Percentiles rank a stretch among this genome's conserved stretches.
phyloP scores from a whole-genome alignment of 2,797 vertebrate species.

The Argya squamiceps region DNA sequence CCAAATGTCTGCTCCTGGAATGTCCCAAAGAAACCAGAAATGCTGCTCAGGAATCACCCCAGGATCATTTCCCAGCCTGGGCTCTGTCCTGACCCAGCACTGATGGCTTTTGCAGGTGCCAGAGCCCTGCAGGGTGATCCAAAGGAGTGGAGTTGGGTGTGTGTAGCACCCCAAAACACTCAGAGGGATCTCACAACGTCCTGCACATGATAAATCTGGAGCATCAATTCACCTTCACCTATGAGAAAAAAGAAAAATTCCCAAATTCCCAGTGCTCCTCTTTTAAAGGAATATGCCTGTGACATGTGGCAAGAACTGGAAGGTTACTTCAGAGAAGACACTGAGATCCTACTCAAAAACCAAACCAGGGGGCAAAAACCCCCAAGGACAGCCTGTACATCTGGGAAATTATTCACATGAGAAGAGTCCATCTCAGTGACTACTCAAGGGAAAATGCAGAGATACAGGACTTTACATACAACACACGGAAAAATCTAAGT shows the following conservation, averaged over 20 bases:
- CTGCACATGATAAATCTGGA: background rate
- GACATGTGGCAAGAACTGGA: background rate
- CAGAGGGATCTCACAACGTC: background rate
- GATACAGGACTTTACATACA: background rate
- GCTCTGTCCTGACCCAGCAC: background rate
- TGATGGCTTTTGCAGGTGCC: background rate
- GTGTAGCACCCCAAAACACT: background rate
- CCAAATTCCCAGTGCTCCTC: background rate
- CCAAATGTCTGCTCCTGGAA: background rate
- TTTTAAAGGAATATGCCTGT: background rate
- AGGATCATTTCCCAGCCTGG: background rate
- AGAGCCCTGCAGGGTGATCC: background rate
- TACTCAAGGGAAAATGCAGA: background rate
- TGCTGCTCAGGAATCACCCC: background rate
- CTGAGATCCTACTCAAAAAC: background rate
- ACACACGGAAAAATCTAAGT: background rate
- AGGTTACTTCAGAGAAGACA: background rate
- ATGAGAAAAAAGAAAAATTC: background rate
- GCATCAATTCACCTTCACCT: background rate
- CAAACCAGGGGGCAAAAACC: background rate
- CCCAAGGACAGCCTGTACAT: background rate
- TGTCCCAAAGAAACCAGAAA: background rate
- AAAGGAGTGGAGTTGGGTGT: background rate
- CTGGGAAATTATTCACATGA: background rate
- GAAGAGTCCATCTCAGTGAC: background rate